Conservation (phyloP, 2,888 invertebrate genomes). For the Synanthedon myopaeformis region DNA sequence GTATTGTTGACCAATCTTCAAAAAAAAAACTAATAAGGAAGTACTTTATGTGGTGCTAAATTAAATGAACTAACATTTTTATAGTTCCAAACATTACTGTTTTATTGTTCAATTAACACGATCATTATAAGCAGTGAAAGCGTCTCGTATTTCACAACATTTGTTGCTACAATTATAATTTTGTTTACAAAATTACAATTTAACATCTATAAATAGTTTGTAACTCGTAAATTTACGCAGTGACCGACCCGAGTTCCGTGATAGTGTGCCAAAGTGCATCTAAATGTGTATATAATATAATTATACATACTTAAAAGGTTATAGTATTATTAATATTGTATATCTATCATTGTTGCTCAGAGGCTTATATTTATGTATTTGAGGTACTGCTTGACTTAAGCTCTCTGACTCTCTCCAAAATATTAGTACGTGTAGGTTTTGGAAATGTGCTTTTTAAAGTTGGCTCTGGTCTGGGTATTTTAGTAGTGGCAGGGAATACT, state of each 20-base stretch:
- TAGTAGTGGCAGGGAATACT: too few species aligned
- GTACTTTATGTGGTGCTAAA: conserved; percentile 1
- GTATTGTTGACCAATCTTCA: too few species aligned
- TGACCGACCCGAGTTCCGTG: background rate
- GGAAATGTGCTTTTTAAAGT: too few species aligned
- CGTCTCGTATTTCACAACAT: conserved; percentile 3
- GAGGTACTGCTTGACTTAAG: too few species aligned
- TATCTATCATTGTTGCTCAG: too few species aligned
- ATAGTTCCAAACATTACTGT: background rate
- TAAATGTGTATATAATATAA: too few species aligned
- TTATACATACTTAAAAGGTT: too few species aligned
- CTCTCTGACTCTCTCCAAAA: too few species aligned
- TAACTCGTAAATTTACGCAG: background rate
- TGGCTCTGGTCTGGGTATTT: too few species aligned
- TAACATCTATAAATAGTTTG: background rate
- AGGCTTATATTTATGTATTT: too few species aligned
- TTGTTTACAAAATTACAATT: background rate
- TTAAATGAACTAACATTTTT: background rate
- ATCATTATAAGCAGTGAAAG: conserved; percentile 5
- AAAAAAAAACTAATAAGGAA: background rate
- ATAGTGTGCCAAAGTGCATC: background rate
- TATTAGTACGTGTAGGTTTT: too few species aligned
- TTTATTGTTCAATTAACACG: conserved; percentile 2
- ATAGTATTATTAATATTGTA: too few species aligned
- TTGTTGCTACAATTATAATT: background rate